Base-by-base conservation (phyloP, 1,140 invertebrate genomes). In the Eupristina koningsbergeri region DNA sequence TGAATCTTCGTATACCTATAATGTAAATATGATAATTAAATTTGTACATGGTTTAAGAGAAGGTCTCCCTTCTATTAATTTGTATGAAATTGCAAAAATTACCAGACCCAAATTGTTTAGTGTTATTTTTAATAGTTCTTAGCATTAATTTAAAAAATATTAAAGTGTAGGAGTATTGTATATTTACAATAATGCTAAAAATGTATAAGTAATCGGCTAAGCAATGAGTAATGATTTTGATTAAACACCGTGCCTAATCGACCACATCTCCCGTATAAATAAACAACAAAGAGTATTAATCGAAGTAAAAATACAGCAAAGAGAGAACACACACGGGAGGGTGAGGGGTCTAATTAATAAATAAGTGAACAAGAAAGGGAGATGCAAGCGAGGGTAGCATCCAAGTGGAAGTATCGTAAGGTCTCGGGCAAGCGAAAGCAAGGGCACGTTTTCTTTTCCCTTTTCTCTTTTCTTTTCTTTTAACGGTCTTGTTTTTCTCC, bases 261-360 rank as follows among this genome's bases (percentile, higher is more conserved):
- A 5, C 41, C 58, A 26, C 61, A 67, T 67, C 75, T n/a, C n/a
- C 63, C 29, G 1, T 58, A 80, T 53, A 58, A 31, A 19, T 63
- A 47, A 39, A 81, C 41, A 77, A 45, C 81, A 3, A 26, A 39
- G 19, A 83, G 50, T 34, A 77, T 83, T 83, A 83, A 76, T 79
- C 45, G 19, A 64, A 47, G 53, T 31, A 41, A 47, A 31, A 63
- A 67, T 41, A 6, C 41, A 84, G 71, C 78, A 75, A 78, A 84
- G 29, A 63, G 81, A 69, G 58, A 84, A 67, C 67, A 75, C 53
- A 67, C 78, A 80, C 71, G 67, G 15, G 39, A 53, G 8, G 26
- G n/a, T n/a, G n/a, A n/a, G n/a, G 69, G 31, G 58, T 45, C 26
- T 77, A 29, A 53, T 47, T 67, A 64, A 81, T 34, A 15, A 79